Conservation (phyloP, 2,888 invertebrate genomes). For the Melipona bicolor region DNA sequence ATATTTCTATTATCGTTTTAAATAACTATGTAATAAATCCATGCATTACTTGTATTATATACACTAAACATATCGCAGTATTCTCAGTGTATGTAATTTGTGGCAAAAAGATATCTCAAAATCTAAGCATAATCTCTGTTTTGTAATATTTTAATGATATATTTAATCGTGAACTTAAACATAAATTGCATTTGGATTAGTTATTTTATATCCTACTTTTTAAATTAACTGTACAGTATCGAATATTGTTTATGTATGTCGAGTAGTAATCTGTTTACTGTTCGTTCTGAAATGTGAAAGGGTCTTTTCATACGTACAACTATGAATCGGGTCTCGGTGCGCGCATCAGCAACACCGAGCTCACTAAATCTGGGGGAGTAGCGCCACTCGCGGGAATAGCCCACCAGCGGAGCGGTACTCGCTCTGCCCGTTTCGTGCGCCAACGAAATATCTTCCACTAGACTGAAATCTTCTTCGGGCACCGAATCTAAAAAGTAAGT, state of each 20-base stretch:
- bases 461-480: conserved; percentile 82
- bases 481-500: conserved; percentile 80
- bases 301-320: conserved; percentile 33
- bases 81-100: neutral
- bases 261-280: conserved; percentile 11
- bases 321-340: conserved; percentile 50
- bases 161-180: neutral
- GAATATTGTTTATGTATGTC: conserved; percentile 8
- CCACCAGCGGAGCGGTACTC: conserved; percentile 77
- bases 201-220: neutral
- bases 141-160: neutral
- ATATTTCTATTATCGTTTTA: no score
- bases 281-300: conserved; percentile 34
- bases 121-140: neutral
- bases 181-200: neutral
- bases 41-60: neutral
- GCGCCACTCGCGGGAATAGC: conserved; percentile 82
- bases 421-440: conserved; percentile 81
- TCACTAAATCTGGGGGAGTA: conserved; percentile 77
- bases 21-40: neutral
- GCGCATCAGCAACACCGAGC: conserved; percentile 54
- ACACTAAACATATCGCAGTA: neutral
- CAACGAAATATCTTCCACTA: conserved; percentile 82
- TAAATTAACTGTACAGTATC: neutral
- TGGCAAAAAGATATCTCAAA: neutral